Percentiles rank a stretch among this genome's conserved stretches.
phyloP scores from a whole-genome alignment of 2,888 invertebrate genomes.

The Ophioninae sp. region DNA sequence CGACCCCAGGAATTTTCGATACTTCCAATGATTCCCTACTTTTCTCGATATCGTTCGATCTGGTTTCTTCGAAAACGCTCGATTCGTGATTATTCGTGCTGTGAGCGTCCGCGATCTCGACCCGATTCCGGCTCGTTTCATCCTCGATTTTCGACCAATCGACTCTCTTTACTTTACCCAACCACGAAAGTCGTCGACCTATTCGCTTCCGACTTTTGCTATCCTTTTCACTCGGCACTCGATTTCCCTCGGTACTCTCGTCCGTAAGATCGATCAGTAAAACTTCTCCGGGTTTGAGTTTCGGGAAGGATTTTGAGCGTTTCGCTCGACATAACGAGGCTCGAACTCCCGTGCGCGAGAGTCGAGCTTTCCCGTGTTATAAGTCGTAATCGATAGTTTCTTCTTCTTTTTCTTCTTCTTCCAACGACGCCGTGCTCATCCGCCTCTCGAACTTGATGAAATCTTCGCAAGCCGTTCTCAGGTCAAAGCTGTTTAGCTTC shows the following conservation, averaged over 20 bases:
- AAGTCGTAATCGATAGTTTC: slow-evolving; percentile 33
- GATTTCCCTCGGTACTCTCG: slow-evolving; percentile 56
- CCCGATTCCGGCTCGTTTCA: slow-evolving; percentile 24
- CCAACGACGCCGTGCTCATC: slow-evolving; percentile 23
- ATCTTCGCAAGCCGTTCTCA: slow-evolving; percentile 68
- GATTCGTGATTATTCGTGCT: slow-evolving; percentile 66
- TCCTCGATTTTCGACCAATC: slow-evolving; percentile 34
- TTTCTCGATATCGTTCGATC: slow-evolving; percentile 9
- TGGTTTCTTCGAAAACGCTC: slow-evolving; percentile 37
- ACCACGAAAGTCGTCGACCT: slow-evolving; percentile 66
- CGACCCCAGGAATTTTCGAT: neutral
- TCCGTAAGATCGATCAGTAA: slow-evolving; percentile 72
- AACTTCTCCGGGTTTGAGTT: slow-evolving; percentile 65
- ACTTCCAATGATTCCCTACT: slow-evolving; percentile 7
- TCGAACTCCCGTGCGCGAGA: slow-evolving; percentile 37
- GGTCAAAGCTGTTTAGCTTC: slow-evolving; percentile 71
- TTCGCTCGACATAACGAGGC: neutral
- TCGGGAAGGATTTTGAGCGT: slow-evolving; percentile 54
- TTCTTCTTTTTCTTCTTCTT: slow-evolving; percentile 1
- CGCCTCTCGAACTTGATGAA: slow-evolving; percentile 70
- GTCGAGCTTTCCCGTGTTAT: slow-evolving; percentile 56
- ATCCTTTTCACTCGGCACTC: slow-evolving; percentile 47
- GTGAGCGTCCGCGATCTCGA: slow-evolving; percentile 68
- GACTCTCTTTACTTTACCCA: slow-evolving; percentile 64
- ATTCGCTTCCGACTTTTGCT: slow-evolving; percentile 50